Conservation (phyloP, 1,140 invertebrate species). For the silkworm (Bombyx mori) region DNA sequence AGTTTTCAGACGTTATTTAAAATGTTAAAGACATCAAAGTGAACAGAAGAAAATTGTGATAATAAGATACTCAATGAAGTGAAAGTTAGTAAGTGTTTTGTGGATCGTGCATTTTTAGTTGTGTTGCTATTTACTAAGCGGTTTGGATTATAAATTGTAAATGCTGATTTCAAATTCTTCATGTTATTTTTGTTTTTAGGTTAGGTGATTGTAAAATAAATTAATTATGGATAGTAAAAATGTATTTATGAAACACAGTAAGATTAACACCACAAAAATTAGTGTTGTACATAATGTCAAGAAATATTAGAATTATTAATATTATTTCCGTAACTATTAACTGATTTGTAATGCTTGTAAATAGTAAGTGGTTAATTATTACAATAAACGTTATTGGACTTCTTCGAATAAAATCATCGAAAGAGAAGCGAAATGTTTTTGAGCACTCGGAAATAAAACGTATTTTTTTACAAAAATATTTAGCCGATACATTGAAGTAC, state of each 20-base stretch:
- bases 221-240: constrained; percentile 25
- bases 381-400: constrained; percentile 17
- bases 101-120: constrained; percentile 20
- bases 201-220: constrained; percentile 64
- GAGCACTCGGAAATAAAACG: no score
- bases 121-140: constrained; percentile 23
- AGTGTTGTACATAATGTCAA: constrained; percentile 63
- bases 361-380: constrained; percentile 20
- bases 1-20: constrained; percentile 38
- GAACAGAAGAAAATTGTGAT: constrained; percentile 48
- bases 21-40: constrained; percentile 25
- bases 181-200: constrained; percentile 55
- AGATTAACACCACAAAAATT: constrained; percentile 67
- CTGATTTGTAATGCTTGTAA: constrained; percentile 54
- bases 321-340: constrained; percentile 49
- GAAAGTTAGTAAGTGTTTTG: constrained; percentile 32
- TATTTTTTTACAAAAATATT: no score
- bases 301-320: constrained; percentile 41
- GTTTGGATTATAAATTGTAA: constrained; percentile 45
- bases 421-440: no score
- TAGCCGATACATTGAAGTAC: no score
- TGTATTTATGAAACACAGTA: constrained; percentile 70
- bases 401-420: neutral
- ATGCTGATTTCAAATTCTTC: constrained; percentile 49
- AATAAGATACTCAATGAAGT: constrained; percentile 32